Base-by-base conservation (phyloP, 2,888 invertebrate species). In the Hartigia nigra region DNA sequence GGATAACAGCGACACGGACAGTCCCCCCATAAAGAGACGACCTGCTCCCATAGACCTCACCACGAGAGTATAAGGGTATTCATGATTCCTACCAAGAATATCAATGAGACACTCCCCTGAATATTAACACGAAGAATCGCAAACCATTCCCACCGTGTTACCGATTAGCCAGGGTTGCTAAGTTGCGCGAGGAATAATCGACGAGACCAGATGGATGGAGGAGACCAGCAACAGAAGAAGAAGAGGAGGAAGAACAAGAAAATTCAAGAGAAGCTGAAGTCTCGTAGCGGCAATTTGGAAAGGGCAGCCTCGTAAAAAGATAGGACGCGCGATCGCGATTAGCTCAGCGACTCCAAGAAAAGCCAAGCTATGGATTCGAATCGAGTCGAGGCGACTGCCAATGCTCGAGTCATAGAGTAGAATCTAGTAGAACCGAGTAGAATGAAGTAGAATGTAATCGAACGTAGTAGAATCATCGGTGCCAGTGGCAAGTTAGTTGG, bases 21-120 rank as follows among this genome's bases (percentile, higher is more conserved):
- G 93, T 83, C 93, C 83, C 91, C 93, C 77, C 92, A 92, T 84
- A 93, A 95, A 86, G 92, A 93, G 79, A 89, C 92, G 84, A 75
- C 83, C 84, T 23, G 78, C 82, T 9, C 88, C 89, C 12, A 90
- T 89, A 14, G 89, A 89, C 80, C 84, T 89, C 23, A 89, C 89
- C 12, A 88, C 86, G 74, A 87, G 84, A 72, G 31, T 23, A 23
- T 72, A 72, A 72, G 32, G 72, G 31, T 23, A 34, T 72, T 11
- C 1, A 34, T 23, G 12, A 31, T 34, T 72, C 72, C 72, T 23
- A 23, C 55, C 55, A 55, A 9, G 55, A 55, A 55, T 55, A 55
- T 23, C 9, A 55, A 55, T 23, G 55, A 55, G 55, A 23, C 55
- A 1, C 55, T 55, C 55, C 55, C 55, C 85, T 79, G 81, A 81